Base-by-base conservation (phyloP, 2,797 vertebrate genomes). In the Darevskia mixta region DNA sequence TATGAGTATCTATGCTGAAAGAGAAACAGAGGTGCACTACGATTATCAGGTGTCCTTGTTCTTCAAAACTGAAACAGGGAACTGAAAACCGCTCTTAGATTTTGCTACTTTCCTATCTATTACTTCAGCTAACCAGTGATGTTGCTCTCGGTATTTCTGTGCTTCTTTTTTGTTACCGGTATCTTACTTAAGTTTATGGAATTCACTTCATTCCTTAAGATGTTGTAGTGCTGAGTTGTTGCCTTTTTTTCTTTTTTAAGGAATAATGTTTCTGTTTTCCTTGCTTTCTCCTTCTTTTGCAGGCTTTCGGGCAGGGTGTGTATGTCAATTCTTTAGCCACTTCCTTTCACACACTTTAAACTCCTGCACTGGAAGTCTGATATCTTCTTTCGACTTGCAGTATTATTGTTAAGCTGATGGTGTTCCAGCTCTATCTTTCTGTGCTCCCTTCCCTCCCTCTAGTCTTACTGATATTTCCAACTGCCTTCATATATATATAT, bases 291-390 rank as follows among this genome's bases (percentile, higher is more conserved):
- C 79, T 66, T 81, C 58, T 38, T 13, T 81, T 81, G 79, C 58
- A 9, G 32, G 27, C 58, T 20, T 35, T 38, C 32, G 49, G 49
- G 49, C 49, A 55, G 49, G 49, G 49, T 55, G 49, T 15, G 49
- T 64, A 23, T 64, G 61, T 64, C 20, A 18, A 64, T 23, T 64
- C 20, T 55, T 55, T 55, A 55, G 13, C 49, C 49, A 55, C 38
- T 80, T 81, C 61, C 55, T 81, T 81, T 81, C 61, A 64, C 58
- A 66, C 32, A 35, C 35, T 81, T 66, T 81, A 81, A 66, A 66
- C 32, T 66, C 79, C 61, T 81, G 35, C 79, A 64, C 64, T 64
- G 79, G 58, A 25, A 38, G 32, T 61, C 66, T 69, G 27, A 69
- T 29, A 27, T 69, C 27, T 11, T 69, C 66, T 69, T 69, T 29